Base-by-base conservation (phyloP, 1,140 invertebrate species). In the Drosophila simulans region DNA sequence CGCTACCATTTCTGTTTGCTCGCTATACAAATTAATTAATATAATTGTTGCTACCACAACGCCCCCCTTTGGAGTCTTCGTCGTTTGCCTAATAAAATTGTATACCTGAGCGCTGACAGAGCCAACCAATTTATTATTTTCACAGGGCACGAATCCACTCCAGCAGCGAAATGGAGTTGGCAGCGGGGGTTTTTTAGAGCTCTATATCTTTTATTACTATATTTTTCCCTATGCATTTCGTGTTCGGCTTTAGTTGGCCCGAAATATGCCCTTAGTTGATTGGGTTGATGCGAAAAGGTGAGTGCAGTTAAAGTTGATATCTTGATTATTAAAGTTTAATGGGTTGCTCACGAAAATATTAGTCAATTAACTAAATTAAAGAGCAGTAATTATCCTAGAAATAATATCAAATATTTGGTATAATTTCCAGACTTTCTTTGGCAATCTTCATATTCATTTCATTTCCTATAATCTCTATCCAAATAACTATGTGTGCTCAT, bases 1-100 rank as follows among this genome's bases (percentile, higher is more conserved):
- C 64, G 15, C 34, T 25, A 42, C 37, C 49, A 58, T 48, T 65
- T 13, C 66, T 55, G 35, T 63, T 25, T 52, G 35, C n/a, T 42
- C 20, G 37, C 48, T 85, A 62, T 77, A 62, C 66, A 78, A 85
- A 86, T 86, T 85, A 86, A 85, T 85, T 86, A 85, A 85, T 86
- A 64, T 85, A 85, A 85, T 85, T 85, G 78, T 86, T 75, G 62
- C 77, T 49, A 75, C 83, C 82, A 71, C 82, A 75, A 58, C 31
- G 46, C 11, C 12, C n/a, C 10, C 49, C 17, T 5, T 20, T 11
- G 13, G 17, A 22, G 46, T 13, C 46, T 34, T 34, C 4, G 22
- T 42, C 42, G 37, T 58, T 31, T 59, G 56, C 79, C 79, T 78
- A 83, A 83, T 82, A 83, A 83, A 82, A 83, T 43, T 58, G 60